Evolutionary conservation across 2,113 vertebrate species (phyloP), one percentile per base, ranked within the genome.

Genomic region (Oostethus manadensis): DNA sequence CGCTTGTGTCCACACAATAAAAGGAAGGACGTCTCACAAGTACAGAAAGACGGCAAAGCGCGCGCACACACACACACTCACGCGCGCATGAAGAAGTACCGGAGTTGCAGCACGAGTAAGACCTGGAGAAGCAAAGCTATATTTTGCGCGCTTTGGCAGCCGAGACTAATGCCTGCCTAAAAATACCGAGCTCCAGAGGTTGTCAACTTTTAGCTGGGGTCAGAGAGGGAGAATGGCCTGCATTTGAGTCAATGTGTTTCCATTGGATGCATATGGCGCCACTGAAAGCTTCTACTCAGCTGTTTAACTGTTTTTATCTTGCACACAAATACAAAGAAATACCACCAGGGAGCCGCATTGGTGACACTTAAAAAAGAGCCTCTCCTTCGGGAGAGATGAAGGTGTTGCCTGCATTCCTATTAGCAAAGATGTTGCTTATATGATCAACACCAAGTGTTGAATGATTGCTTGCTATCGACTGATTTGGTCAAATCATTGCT

Each of bases 301-400:
- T 79, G 77, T 75, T 72, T n/a, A n/a, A n/a, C n/a, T n/a, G n/a
- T n/a, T 35, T 51, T 57, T 8, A 14, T 10, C 29, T 13, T n/a
- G 10, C 44, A 50, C 58, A 58, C 65, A 54, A 23, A 40, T 26
- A 38, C 45, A 49, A 38, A 40, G 50, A 50, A 51, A 56, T 50
- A 60, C 51, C 44, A 2, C 55, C 40, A 14, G 22, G 9, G 23
- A 50, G 56, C 46, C 61, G 56, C 74, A 76, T 66, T 33, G 70
- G 66, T 84, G 63, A 59, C 71, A 74, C 76, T 76, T 77, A 72
- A 81, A 77, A 51, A 40, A 23, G 6, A 79, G 76, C 46, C 74
- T 69, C 83, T 84, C 82, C 82, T 83, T 84, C 55, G 57, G 71
- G 75, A 79, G 76, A 82, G 86, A 83, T 86, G 78, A 85, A 79